phyloP scores from a whole-genome alignment of 2,113 vertebrate genomes.

The pig (Sus scrofa) region T2T-Sscrofa CM000826.6:148537001-148537500 shows the following conservation, averaged over 20 bases:
- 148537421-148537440: neutral
- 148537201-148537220: constrained; percentile 38
- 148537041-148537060: too few species aligned
- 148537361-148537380: neutral
- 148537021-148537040: too few species aligned
- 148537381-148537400: neutral
- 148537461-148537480: neutral
- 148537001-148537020: too few species aligned
- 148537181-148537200: neutral
- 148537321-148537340: neutral
- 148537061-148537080: too few species aligned
- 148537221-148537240: neutral
- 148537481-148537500: neutral
- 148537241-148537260: constrained; percentile 26
- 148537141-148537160: neutral
- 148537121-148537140: constrained; percentile 48
- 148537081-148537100: too few species aligned
- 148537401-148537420: constrained; percentile 26
- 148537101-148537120: constrained; percentile 19
- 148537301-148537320: neutral
- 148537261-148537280: neutral
- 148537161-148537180: constrained; percentile 23
- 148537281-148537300: neutral
- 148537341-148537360: neutral
- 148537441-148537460: neutral